Evolutionary conservation across 2,113 vertebrate genomes (phyloP).

Genomic region (Python bivittatus): DNA sequence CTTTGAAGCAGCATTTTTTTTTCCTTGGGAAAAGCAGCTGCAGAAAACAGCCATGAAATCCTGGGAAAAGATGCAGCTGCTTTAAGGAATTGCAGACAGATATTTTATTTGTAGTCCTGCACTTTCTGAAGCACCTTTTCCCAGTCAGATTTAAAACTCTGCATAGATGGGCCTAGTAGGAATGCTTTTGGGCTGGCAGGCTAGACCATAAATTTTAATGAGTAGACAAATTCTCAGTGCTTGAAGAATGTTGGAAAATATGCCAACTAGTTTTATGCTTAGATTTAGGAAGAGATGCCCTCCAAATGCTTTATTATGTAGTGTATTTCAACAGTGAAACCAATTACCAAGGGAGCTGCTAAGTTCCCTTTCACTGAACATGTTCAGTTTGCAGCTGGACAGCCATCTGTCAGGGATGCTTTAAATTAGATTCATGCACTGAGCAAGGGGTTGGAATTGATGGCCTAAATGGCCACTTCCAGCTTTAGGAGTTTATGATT

Average conservation of each 20-base stretch:
- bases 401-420: background rate
- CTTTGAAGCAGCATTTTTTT: background rate
- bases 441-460: background rate
- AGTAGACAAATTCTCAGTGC: background rate
- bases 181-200: background rate
- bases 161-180: background rate
- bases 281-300: background rate
- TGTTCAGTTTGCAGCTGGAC: background rate
- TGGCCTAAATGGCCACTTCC: background rate
- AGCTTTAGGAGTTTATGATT: background rate
- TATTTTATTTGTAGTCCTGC: background rate
- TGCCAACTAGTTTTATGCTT: background rate
- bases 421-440: background rate
- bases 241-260: background rate
- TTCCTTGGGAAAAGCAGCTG: background rate
- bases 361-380: background rate
- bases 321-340: background rate
- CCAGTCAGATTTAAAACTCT: background rate
- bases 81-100: background rate
- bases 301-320: background rate
- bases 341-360: background rate
- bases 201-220: background rate
- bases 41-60: background rate
- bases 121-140: background rate
- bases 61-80: background rate